Base-by-base conservation (phyloP, 2,888 invertebrate genomes). In the Clunio marinus region DNA sequence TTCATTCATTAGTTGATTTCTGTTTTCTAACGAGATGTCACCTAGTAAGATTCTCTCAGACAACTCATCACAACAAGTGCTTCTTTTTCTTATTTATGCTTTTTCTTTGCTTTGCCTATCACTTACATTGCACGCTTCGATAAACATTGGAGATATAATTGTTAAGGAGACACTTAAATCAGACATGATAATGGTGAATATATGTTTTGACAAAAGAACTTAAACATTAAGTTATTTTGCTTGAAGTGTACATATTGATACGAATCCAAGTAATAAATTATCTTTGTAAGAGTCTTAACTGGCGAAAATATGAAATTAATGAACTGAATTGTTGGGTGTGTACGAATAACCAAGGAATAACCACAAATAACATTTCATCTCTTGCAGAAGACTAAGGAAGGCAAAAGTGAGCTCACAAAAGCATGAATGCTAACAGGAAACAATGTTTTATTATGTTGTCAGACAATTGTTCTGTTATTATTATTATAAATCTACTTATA, bases 241-340 rank as follows among this genome's bases (percentile, higher is more conserved):
- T n/a, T n/a, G n/a, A n/a, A n/a, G n/a, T 37, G 35, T 35, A 60
- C 58, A 60, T 60, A 60, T 60, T 60, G 60, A 37, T 60, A 60
- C 7, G 17, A 37, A 24, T 24, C n/a, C n/a, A 41, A 41, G 32
- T 22, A 1, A 60, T 60, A 5, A 60, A 60, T 60, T 60, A 60
- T 60, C 4, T 22, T 8, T n/a, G n/a, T 60, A 60, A 60, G 60
- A 60, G 35, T 35, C 60, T 60, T 35, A 60, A 60, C 60, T 60
- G 37, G 35, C 4, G 28, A 25, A 37, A 37, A 60, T 60, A 60
- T 60, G 60, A 60, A 60, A 8, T 60, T 60, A 60, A 60, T 60
- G 60, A 60, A 27, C 35, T 32, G 15, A 7, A 27, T 4, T n/a
- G 20, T 24, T 57, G 57, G 2, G 2, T 7, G 28, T 27, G n/a